Base-by-base conservation (phyloP, 2,113 vertebrate species). In the Plecotus auritus region DNA sequence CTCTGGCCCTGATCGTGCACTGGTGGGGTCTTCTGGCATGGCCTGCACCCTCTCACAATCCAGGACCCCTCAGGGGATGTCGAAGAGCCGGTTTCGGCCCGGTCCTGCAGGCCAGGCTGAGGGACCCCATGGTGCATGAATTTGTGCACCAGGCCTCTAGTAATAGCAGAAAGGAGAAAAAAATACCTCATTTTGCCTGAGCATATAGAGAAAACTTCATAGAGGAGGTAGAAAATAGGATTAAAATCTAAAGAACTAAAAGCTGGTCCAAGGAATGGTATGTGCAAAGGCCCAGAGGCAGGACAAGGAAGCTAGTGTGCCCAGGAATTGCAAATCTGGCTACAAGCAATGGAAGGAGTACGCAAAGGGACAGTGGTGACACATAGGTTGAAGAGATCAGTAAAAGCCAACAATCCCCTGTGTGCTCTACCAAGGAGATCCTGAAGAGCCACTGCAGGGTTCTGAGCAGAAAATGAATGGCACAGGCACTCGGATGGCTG, bases 221-320 rank as follows among this genome's bases (percentile, higher is more conserved):
- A 35, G 14, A 89, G 7, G 11, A 40, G 5, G 10, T 51, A n/a
- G 6, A 12, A 37, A 67, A 67, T 7, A 66, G 81, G 51, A 85
- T 35, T 49, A 81, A 93, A 91, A 81, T n/a, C 67, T 47, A 37
- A 89, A 66, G 20, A 84, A 73, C 87, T 85, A 82, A 95, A 97
- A 28, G 37, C 30, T 35, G 67, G 51, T n/a, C 82, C 85, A 64
- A 86, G 49, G 69, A 70, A 90, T 40, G 10, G 40, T 67, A 51
- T 0, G 2, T 47, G 8, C 69, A 67, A 70, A n/a, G 61, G 23
- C 9, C 72, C 37, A 74, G 42, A 45, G 56, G 47, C 73, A 47
- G 56, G 66, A 64, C 23, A 47, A 16, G 30, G 45, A 40, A 66
- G 40, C 23, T 10, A 23, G 12, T 42, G 4, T 42, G 28, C n/a